phyloP scores from a whole-genome alignment of 2,888 invertebrate species.

The Nemoura dubitans region DNA sequence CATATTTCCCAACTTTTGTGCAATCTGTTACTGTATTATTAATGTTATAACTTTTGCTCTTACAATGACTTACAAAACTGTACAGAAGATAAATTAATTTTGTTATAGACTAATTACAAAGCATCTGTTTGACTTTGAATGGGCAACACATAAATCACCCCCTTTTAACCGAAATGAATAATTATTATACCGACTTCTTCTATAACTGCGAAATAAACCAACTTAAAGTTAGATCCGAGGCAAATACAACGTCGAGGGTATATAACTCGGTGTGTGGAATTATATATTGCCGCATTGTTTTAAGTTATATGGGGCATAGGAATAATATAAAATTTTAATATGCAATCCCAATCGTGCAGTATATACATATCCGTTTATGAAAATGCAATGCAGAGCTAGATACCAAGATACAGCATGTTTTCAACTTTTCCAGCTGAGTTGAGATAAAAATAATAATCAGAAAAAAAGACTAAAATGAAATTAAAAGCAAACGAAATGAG shows the following conservation, averaged over 20 bases:
- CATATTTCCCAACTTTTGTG: neutral
- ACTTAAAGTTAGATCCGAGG: neutral
- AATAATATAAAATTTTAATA: slow-evolving; percentile 4
- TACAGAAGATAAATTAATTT: slow-evolving; percentile 34
- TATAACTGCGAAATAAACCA: neutral
- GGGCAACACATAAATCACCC: slow-evolving; percentile 29
- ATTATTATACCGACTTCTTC: slow-evolving; percentile 15
- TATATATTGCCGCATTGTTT: neutral
- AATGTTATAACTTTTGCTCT: slow-evolving; percentile 17
- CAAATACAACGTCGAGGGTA: neutral
- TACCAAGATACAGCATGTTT: slow-evolving; percentile 26
- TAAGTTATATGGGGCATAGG: neutral
- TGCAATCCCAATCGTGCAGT: neutral
- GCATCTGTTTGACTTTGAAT: slow-evolving; percentile 31
- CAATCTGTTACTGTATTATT: slow-evolving; percentile 22
- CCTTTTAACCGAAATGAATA: slow-evolving; percentile 21
- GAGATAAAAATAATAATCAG: slow-evolving; percentile 36
- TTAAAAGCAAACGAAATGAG: slow-evolving; percentile 47
- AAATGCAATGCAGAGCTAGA: neutral
- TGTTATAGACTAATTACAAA: slow-evolving; percentile 31
- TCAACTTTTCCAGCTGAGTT: slow-evolving; percentile 19
- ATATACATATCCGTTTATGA: neutral
- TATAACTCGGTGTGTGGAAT: neutral
- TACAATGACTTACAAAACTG: slow-evolving; percentile 8
- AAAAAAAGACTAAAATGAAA: slow-evolving; percentile 45